Percentiles rank a stretch among this genome's conserved stretches.
Conservation (phyloP, 2,797 vertebrate genomes). For the Anableps anableps region DNA sequence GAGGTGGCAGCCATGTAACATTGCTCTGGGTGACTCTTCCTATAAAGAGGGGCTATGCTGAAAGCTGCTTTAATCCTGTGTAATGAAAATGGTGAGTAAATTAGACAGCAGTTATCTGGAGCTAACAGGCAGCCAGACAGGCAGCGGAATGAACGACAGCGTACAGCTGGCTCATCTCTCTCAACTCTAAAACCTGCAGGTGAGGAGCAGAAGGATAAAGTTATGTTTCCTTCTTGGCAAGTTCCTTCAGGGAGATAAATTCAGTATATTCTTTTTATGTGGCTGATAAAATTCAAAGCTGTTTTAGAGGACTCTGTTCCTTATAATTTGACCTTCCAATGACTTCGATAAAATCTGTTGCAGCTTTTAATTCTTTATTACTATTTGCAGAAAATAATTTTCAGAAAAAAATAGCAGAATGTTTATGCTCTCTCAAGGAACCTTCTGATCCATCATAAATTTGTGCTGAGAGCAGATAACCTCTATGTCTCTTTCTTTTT, state of each 20-base stretch:
- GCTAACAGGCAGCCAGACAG: conserved; percentile 58
- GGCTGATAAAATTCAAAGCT: conserved; percentile 34
- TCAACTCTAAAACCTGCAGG: conserved; percentile 37
- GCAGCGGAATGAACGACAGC: conserved; percentile 53
- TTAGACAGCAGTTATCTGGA: conserved; percentile 68
- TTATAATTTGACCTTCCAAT: conserved; percentile 5
- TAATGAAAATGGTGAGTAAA: conserved; percentile 72
- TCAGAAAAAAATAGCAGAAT: conserved; percentile 14
- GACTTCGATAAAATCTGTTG: conserved; percentile 23
- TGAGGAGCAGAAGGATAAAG: conserved; percentile 38
- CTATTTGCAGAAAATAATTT: conserved; percentile 28
- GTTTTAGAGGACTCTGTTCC: conserved; percentile 33
- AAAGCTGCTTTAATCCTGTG: conserved; percentile 62
- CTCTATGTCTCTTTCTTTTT: conserved; percentile 4
- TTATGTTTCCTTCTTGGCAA: conserved; percentile 25
- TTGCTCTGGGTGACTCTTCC: conserved; percentile 35
- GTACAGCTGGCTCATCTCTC: conserved; percentile 31
- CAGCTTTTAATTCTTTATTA: conserved; percentile 10
- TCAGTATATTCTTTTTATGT: conserved; percentile 24
- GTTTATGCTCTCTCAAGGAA: background rate
- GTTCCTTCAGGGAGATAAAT: conserved; percentile 26
- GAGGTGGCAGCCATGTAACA: conserved; percentile 30
- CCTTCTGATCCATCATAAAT: conserved; percentile 17
- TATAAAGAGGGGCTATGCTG: conserved; percentile 40
- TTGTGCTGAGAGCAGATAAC: conserved; percentile 17